phyloP scores from a whole-genome alignment of 2,113 vertebrate genomes.

The Brachypodius melanocephalos region DNA sequence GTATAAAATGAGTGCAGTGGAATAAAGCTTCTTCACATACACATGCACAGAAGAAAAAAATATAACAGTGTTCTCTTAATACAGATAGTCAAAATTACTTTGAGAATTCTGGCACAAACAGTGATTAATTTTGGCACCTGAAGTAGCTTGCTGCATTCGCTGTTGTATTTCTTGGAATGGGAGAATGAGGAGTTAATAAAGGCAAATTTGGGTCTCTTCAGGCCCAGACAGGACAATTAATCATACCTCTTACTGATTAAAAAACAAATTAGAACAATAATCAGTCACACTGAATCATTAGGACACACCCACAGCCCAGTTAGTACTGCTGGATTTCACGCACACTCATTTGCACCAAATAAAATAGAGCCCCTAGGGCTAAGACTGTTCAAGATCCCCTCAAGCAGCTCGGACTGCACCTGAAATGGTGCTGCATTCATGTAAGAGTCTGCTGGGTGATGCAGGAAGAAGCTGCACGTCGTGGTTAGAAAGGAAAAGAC shows the following conservation, averaged over 20 bases:
- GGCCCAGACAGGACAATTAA: constrained; percentile 1
- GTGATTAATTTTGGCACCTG: not conserved
- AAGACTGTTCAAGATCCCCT: not conserved
- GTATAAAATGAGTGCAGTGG: not conserved
- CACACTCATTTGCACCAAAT: not conserved
- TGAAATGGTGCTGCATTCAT: not conserved
- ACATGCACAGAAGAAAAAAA: not conserved
- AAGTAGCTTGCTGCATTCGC: not conserved
- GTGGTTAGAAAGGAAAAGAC: not conserved
- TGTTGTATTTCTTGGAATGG: not conserved
- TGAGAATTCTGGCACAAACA: not conserved
- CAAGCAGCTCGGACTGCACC: not conserved
- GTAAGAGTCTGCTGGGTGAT: not conserved
- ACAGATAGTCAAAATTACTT: not conserved
- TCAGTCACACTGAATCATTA: not conserved
- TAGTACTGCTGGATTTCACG: not conserved
- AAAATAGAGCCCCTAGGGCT: not conserved
- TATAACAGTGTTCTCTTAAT: not conserved
- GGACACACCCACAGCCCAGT: constrained; percentile 6
- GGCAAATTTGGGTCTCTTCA: not conserved
- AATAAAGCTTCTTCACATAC: not conserved
- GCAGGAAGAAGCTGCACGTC: not conserved
- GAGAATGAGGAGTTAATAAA: constrained; percentile 15
- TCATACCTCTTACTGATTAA: not conserved
- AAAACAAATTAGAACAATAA: not conserved